A percentile compares a stretch with the other conserved stretches of the same genome.
These are phyloP conservation scores for Sebastes paucispinis DNA, from an alignment of 2,797 vertebrate species.

Conservation along the genomic window DNA sequence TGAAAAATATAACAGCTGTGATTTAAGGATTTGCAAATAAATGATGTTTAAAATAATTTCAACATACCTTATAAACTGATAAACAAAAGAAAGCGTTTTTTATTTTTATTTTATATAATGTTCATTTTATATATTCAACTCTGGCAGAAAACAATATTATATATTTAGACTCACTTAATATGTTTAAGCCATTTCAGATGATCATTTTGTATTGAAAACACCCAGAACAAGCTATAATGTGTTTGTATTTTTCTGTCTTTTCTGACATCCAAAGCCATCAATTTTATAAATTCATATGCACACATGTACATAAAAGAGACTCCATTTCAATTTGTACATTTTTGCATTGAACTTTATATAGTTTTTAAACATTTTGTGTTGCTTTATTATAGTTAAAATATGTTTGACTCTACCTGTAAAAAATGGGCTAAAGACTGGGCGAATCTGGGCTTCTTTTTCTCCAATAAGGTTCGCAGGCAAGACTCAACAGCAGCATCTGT, in stretches of 20 bases:
- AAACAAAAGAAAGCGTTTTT: too few relatives aligned
- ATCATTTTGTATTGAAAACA: background rate
- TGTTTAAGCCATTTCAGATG: background rate
- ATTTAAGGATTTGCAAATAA: background rate
- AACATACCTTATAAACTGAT: background rate
- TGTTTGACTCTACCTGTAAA: constrained; percentile 64
- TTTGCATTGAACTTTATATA: background rate
- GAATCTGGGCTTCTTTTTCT: constrained; percentile 80
- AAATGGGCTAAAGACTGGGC: constrained; percentile 84
- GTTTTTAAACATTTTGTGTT: background rate
- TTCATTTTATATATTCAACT: background rate
- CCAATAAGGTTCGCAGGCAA: constrained; percentile 83
- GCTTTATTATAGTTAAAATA: background rate
- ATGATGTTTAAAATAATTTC: background rate
- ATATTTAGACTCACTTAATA: background rate
- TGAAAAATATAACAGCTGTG: background rate
- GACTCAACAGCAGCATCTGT: constrained; percentile 75
- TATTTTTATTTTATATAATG: background rate
- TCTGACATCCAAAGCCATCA: background rate
- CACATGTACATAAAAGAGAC: background rate
- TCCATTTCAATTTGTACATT: background rate
- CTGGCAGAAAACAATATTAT: background rate
- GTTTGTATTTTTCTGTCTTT: background rate
- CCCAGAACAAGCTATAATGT: background rate
- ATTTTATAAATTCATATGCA: background rate